These are phyloP conservation scores for Enchytraeus crypticus DNA, from an alignment of 2,888 invertebrate species.

Conservation along the genomic window DNA sequence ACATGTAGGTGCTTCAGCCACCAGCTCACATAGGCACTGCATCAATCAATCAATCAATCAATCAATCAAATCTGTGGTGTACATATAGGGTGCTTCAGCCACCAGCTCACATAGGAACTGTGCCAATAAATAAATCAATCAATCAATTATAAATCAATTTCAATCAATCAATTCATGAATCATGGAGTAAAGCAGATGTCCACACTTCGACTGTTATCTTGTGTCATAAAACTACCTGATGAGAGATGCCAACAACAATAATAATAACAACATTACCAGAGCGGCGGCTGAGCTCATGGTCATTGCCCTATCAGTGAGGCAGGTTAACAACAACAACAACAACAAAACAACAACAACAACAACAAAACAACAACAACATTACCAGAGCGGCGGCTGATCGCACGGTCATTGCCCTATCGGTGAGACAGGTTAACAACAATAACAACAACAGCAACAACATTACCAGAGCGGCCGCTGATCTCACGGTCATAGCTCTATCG, in stretches of 20 bases:
- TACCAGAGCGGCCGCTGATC: slow-evolving; percentile 71
- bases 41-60: no score
- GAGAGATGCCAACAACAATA: no score
- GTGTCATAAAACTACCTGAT: no score
- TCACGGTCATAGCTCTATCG: slow-evolving; percentile 83
- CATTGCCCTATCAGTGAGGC: slow-evolving; percentile 82
- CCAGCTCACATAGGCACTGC: slow-evolving; percentile 76
- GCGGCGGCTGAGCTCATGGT: slow-evolving; percentile 88
- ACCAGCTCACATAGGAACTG: slow-evolving; percentile 80
- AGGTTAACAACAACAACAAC: no score
- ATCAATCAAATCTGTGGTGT: slow-evolving; percentile 76
- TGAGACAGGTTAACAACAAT: no score
- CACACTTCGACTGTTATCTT: no score
- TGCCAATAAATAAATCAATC: slow-evolving; percentile 26
- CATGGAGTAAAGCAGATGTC: no score
- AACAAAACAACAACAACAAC: no score
- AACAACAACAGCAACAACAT: no score
- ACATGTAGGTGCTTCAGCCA: slow-evolving; percentile 71
- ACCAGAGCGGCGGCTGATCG: slow-evolving; percentile 73
- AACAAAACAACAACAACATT: no score
- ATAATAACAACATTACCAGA: not conserved
- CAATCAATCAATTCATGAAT: no score
- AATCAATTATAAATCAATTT: no score
- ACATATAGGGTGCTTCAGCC: slow-evolving; percentile 69
- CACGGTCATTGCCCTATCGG: slow-evolving; percentile 85